Evolutionary conservation across 2,888 invertebrate species (phyloP).

Genomic region (Melieria picta): DNA sequence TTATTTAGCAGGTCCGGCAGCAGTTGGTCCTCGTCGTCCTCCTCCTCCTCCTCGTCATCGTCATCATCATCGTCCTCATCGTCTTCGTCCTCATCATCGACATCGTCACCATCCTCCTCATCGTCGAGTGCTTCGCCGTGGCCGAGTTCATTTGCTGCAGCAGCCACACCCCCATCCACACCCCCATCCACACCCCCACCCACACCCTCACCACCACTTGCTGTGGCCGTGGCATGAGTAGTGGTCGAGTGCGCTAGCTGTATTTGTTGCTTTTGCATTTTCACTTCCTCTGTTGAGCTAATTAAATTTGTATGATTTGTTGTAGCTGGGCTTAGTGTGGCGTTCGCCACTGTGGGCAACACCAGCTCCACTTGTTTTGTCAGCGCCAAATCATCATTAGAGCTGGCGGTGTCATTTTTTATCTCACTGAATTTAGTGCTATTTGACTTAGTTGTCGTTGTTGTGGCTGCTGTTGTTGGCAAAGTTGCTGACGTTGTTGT

Average conservation of each 20-base stretch:
- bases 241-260: too few relatives aligned
- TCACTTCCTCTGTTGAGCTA: neutral
- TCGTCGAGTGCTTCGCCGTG: constrained; percentile 39
- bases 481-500: neutral
- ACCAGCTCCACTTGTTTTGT: too few relatives aligned
- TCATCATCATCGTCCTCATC: constrained; percentile 46
- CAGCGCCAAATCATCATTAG: too few relatives aligned
- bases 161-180: neutral
- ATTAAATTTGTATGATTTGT: constrained; percentile 18
- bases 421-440: neutral
- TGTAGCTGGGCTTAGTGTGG: neutral
- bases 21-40: constrained; percentile 28
- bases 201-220: too few relatives aligned
- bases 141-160: constrained; percentile 19
- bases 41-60: constrained; percentile 45
- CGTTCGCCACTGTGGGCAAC: too few relatives aligned
- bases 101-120: constrained; percentile 42
- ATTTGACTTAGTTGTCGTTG: neutral
- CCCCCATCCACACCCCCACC: too few relatives aligned
- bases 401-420: constrained; percentile 4
- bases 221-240: too few relatives aligned
- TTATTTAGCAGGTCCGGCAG: constrained; percentile 27
- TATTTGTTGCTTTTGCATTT: too few relatives aligned
- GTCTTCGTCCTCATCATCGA: constrained; percentile 40
- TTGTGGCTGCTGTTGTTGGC: neutral